These are phyloP conservation scores for Akabosia matsudoensis DNA, from an alignment of 1,140 invertebrate species.

Conservation along the genomic window DNA sequence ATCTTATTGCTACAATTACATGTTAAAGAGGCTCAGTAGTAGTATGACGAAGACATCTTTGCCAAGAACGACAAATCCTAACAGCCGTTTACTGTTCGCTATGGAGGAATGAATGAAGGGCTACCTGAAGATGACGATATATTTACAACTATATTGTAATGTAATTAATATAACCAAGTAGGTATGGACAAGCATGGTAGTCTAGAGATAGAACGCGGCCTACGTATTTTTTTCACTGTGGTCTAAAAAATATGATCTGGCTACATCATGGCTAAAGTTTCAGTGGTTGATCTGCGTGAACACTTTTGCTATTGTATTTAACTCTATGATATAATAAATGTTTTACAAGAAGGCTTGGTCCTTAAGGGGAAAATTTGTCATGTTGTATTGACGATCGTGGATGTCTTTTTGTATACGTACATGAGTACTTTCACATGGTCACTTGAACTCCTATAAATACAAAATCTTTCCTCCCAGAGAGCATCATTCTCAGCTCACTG, in stretches of 20 bases:
- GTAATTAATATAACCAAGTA: not conserved
- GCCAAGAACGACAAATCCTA: not conserved
- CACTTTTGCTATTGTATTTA: not conserved
- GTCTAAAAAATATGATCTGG: not conserved
- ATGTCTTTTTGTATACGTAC: not conserved
- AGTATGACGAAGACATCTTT: not conserved
- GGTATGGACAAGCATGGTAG: not conserved
- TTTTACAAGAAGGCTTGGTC: not conserved
- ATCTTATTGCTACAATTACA: too few species aligned
- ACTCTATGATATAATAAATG: not conserved
- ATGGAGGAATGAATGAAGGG: not conserved
- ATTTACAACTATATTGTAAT: not conserved
- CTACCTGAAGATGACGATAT: not conserved
- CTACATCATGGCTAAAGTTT: not conserved
- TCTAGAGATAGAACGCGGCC: too few species aligned
- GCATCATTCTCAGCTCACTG: not conserved
- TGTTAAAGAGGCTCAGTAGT: not conserved
- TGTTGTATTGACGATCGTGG: not conserved
- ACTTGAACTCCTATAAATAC: constrained; percentile 9
- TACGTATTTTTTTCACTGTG: not conserved
- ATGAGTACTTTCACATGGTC: constrained; percentile 6
- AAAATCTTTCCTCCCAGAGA: constrained; percentile 7
- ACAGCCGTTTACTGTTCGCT: not conserved
- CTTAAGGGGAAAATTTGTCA: constrained; percentile 1
- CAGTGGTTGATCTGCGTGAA: not conserved